Percentiles rank a stretch among this genome's conserved stretches.
phyloP scores from a whole-genome alignment of 2,888 invertebrate genomes.

The Melitaea athalia region DNA sequence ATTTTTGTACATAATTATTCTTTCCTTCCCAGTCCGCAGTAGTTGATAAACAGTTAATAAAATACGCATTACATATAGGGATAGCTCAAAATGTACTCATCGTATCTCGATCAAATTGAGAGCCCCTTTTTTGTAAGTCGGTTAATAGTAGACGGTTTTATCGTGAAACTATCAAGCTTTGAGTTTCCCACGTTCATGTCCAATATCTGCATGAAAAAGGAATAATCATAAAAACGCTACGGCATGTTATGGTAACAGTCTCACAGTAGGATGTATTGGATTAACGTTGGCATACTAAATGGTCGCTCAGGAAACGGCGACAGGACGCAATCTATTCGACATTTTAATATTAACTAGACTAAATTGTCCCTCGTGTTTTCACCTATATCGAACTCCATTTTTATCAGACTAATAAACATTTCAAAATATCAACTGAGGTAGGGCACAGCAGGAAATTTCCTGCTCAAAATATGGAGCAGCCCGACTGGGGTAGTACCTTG shows the following conservation, averaged over 20 bases:
- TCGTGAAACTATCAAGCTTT: background rate
- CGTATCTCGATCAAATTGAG: background rate
- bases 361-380: background rate
- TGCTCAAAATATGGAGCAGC: too few species aligned
- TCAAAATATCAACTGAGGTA: too few species aligned
- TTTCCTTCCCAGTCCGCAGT: too few species aligned
- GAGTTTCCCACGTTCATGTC: conserved; percentile 30
- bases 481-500: too few species aligned
- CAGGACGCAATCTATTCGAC: conserved; percentile 36
- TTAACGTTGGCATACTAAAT: conserved; percentile 53
- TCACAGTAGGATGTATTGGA: conserved; percentile 41
- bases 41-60: too few species aligned
- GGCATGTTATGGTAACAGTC: conserved; percentile 15
- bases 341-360: conserved; percentile 28
- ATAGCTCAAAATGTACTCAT: background rate
- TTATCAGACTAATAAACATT: too few species aligned
- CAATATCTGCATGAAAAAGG: conserved; percentile 31
- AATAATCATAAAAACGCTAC: conserved; percentile 29
- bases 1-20: too few species aligned
- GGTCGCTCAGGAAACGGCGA: conserved; percentile 50
- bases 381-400: background rate
- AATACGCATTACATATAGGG: too few species aligned
- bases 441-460: too few species aligned
- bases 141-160: too few species aligned
- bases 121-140: too few species aligned